Percentiles rank a stretch among this genome's conserved stretches.
Conservation (phyloP, 64 coral and sea anemone genomes). For the Dendrophyllia cribrosa region DNA sequence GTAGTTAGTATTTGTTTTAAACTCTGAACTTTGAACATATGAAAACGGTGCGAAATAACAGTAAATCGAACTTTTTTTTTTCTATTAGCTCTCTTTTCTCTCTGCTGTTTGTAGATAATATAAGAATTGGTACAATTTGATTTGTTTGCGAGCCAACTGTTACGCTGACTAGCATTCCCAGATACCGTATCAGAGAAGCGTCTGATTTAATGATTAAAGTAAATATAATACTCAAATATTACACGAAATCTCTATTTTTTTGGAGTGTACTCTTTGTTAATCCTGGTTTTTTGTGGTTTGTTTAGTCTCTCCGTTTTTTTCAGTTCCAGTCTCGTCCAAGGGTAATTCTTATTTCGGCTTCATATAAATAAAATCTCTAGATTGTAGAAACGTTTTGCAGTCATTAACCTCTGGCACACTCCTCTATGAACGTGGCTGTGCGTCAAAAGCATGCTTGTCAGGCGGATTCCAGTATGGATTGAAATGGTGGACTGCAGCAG, state of each 20-base stretch:
- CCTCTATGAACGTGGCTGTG: slow-evolving; percentile 81
- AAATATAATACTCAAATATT: slow-evolving; percentile 95
- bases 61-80: slow-evolving; percentile 42
- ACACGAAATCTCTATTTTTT: slow-evolving; percentile 75
- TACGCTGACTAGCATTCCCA: slow-evolving; percentile 27
- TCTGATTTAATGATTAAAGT: slow-evolving; percentile 92
- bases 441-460: slow-evolving; percentile 88
- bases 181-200: slow-evolving; percentile 26
- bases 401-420: slow-evolving; percentile 56
- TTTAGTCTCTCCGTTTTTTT: slow-evolving; percentile 10
- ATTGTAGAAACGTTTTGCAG: slow-evolving; percentile 51
- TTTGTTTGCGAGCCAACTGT: slow-evolving; percentile 62
- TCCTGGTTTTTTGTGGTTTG: slow-evolving; percentile 22
- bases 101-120: slow-evolving; percentile 63
- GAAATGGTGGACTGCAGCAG: slow-evolving; percentile 79
- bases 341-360: slow-evolving; percentile 16
- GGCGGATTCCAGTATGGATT: slow-evolving; percentile 94
- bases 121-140: slow-evolving; percentile 69
- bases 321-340: slow-evolving; percentile 13
- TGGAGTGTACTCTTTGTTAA: slow-evolving; percentile 54
- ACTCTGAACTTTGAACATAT: slow-evolving; percentile 1
- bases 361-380: slow-evolving; percentile 76
- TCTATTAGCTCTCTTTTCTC: neutral
- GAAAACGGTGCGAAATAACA: slow-evolving; percentile 60
- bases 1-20: neutral